These are phyloP conservation scores for Acanthornis magna DNA, from an alignment of 2,797 vertebrate species.

Conservation along the genomic window DNA sequence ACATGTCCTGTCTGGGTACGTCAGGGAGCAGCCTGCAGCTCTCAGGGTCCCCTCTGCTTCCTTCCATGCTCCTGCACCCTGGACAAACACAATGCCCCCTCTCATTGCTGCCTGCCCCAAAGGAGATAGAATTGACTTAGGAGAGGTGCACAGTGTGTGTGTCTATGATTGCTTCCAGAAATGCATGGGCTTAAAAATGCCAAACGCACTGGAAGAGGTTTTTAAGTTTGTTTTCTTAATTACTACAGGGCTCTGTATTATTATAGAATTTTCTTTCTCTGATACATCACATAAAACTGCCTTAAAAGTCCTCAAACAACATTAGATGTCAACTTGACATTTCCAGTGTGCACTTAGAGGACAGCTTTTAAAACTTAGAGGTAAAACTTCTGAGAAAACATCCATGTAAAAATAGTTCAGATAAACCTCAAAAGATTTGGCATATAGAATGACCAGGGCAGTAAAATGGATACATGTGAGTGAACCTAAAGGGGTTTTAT, in stretches of 20 bases:
- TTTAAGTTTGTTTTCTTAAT: background rate
- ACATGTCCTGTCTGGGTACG: background rate
- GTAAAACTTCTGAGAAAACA: conserved; percentile 17
- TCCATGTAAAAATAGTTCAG: conserved; percentile 17
- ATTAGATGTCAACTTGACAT: background rate
- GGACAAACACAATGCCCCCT: background rate
- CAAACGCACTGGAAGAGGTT: background rate
- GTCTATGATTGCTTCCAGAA: background rate
- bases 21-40: background rate
- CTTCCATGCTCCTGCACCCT: background rate
- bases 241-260: background rate
- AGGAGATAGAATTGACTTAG: background rate
- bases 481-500: conserved; percentile 46
- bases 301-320: background rate
- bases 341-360: background rate
- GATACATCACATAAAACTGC: background rate
- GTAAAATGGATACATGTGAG: conserved; percentile 35
- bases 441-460: background rate
- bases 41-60: background rate
- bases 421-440: conserved; percentile 23
- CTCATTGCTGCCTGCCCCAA: background rate
- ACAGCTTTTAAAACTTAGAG: background rate
- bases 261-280: background rate
- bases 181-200: background rate
- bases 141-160: background rate